These are phyloP conservation scores for Azemiops feae DNA, from an alignment of 2,113 vertebrate genomes.

Conservation along the genomic window DNA sequence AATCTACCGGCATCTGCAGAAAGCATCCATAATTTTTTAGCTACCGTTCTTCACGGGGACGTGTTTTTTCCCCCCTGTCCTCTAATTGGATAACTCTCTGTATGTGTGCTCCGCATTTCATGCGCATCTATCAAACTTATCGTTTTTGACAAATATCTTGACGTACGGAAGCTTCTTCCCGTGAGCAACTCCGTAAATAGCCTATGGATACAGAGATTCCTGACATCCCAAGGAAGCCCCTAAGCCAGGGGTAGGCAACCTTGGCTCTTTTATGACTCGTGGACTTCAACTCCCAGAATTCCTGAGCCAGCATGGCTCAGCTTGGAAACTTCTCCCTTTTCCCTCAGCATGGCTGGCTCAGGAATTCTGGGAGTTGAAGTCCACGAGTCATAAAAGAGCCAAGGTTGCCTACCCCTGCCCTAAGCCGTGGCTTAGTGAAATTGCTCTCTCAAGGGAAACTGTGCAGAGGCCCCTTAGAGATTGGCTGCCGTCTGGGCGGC, in stretches of 20 bases:
- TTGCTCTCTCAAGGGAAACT: not conserved
- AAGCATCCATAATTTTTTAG: conserved; percentile 3
- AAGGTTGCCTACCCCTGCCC: no score
- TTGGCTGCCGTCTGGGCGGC: not conserved
- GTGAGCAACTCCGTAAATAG: not conserved
- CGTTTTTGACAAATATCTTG: conserved; percentile 10
- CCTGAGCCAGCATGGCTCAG: no score
- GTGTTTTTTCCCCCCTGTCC: not conserved
- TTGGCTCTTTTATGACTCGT: no score
- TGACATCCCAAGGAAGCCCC: not conserved
- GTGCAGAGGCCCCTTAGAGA: not conserved
- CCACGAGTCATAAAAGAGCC: no score
- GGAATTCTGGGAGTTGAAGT: no score
- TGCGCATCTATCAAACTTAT: conserved; percentile 32
- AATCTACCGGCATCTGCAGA: not conserved
- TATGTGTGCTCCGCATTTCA: conserved; percentile 23
- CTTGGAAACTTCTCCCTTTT: no score
- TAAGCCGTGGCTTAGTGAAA: not conserved
- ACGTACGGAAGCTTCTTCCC: not conserved
- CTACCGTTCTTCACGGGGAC: not conserved
- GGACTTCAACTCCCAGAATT: no score
- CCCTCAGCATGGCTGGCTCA: no score
- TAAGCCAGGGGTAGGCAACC: no score
- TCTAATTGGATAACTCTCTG: conserved; percentile 34
- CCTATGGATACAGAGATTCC: not conserved